Evolutionary conservation across 1,140 invertebrate genomes (phyloP).

Genomic region (Ceratina japonica): DNA sequence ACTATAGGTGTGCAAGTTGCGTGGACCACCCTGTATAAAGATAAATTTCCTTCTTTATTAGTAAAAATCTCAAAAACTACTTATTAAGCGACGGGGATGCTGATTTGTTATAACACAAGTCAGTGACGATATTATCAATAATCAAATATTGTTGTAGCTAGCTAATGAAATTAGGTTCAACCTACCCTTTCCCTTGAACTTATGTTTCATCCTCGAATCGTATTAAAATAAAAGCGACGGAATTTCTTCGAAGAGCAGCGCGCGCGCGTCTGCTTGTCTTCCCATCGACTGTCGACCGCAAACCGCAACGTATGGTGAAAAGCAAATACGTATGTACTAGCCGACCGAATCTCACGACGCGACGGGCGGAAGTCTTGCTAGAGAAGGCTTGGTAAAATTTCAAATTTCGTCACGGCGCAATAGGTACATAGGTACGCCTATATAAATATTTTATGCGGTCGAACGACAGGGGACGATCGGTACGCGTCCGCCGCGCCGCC

Average conservation of each 20-base stretch:
- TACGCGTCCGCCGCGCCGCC: background rate
- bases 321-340: constrained; percentile 29
- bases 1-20: too few species aligned
- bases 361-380: background rate
- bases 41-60: too few species aligned
- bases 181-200: too few species aligned
- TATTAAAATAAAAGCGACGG: too few species aligned
- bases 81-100: too few species aligned
- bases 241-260: background rate
- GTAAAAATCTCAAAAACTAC: too few species aligned
- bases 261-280: background rate
- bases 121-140: too few species aligned
- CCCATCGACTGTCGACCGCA: constrained; percentile 4
- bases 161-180: too few species aligned
- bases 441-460: constrained; percentile 61
- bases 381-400: constrained; percentile 53
- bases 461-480: constrained; percentile 33
- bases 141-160: too few species aligned
- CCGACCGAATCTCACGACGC: background rate
- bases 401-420: constrained; percentile 52
- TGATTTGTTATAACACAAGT: too few species aligned
- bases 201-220: too few species aligned
- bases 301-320: constrained; percentile 25
- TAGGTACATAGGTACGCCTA: constrained; percentile 30
- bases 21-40: too few species aligned